These are phyloP conservation scores for Melanotaenia maccullochi DNA, from an alignment of 2,797 vertebrate species.

Conservation along the genomic window DNA sequence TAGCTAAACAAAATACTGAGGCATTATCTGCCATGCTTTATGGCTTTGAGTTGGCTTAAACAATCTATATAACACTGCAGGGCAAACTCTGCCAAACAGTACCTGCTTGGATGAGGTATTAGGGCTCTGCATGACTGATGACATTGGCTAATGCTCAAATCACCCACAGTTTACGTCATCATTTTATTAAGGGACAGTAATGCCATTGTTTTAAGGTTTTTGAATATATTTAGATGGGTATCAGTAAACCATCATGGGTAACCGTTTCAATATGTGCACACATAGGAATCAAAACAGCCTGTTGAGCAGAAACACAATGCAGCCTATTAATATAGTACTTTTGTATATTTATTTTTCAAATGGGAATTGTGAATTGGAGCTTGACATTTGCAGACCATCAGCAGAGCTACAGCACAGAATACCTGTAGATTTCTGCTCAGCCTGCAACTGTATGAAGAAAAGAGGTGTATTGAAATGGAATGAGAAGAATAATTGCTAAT, in stretches of 20 bases:
- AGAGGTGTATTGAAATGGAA: background rate
- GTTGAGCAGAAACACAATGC: conserved; percentile 6
- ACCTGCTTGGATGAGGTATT: conserved; percentile 55
- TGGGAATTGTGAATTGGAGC: conserved; percentile 23
- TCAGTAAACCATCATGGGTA: conserved; percentile 20
- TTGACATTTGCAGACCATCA: conserved; percentile 39
- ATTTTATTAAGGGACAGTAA: conserved; percentile 7
- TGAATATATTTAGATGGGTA: conserved; percentile 23
- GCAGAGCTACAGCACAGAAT: conserved; percentile 8
- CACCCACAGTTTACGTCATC: conserved; percentile 34
- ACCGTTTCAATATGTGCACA: conserved; percentile 7
- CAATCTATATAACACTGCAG: conserved; percentile 57
- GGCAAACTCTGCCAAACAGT: conserved; percentile 44
- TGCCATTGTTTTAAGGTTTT: conserved; percentile 22
- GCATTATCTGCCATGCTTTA: conserved; percentile 59
- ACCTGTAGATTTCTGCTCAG: conserved; percentile 21
- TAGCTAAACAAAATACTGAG: conserved; percentile 58
- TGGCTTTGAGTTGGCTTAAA: conserved; percentile 57
- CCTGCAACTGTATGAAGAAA: conserved; percentile 1
- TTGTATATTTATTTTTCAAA: conserved; percentile 17
- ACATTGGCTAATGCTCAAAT: conserved; percentile 49
- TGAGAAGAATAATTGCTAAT: background rate
- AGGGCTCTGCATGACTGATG: conserved; percentile 59
- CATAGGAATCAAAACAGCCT: conserved; percentile 7
- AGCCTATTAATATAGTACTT: conserved; percentile 19